Percentiles rank a stretch among this genome's conserved stretches.
These are phyloP conservation scores for Chelon labrosus DNA, from an alignment of 2,797 vertebrate species.

Conservation along the genomic window DNA sequence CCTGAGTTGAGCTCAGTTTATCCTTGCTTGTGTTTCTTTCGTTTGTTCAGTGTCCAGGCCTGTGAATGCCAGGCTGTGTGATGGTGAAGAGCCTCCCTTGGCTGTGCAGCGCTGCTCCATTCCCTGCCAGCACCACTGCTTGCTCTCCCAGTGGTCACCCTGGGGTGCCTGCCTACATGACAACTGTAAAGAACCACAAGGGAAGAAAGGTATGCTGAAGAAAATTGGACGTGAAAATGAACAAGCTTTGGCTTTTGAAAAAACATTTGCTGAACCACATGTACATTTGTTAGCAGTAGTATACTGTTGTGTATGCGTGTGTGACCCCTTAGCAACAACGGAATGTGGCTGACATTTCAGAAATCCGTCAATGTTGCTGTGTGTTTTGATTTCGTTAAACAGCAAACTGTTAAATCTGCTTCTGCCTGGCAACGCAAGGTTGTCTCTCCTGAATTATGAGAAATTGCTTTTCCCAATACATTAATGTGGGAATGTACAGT, in stretches of 20 bases:
- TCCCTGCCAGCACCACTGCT: slow-evolving; percentile 87
- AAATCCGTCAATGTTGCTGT: too few species aligned
- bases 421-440: too few species aligned
- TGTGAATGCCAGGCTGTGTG: slow-evolving; percentile 86
- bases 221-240: neutral
- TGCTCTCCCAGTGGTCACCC: slow-evolving; percentile 89
- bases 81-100: slow-evolving; percentile 82
- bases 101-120: slow-evolving; percentile 88
- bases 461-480: too few species aligned
- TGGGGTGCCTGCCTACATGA: slow-evolving; percentile 92
- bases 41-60: slow-evolving; percentile 89
- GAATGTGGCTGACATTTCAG: too few species aligned
- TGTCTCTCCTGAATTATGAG: too few species aligned
- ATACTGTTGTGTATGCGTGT: neutral
- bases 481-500: too few species aligned
- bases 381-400: too few species aligned
- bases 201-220: slow-evolving; percentile 88
- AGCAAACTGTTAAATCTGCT: too few species aligned
- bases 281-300: neutral
- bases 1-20: slow-evolving; percentile 38
- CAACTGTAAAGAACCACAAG: slow-evolving; percentile 89
- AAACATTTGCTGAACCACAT: neutral
- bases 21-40: slow-evolving; percentile 37
- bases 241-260: slow-evolving; percentile 7
- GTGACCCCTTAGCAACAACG: too few species aligned